A percentile compares a stretch with the other conserved stretches of the same genome.
phyloP scores from a whole-genome alignment of 2,113 vertebrate genomes.

The Rousettus leschenaultii region DNA sequence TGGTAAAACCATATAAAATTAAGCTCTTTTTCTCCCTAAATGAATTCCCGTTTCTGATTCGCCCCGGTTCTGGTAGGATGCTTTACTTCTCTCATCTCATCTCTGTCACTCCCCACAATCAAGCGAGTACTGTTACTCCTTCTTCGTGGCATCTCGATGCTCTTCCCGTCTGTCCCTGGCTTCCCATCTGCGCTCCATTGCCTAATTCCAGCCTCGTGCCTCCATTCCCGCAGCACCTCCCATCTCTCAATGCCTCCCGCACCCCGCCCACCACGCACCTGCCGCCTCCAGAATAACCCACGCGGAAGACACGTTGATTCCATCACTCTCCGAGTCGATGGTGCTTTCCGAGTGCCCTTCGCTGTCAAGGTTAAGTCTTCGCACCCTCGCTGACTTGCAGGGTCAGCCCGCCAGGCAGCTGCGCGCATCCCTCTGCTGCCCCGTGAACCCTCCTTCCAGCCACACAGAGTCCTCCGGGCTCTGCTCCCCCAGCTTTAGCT shows the following conservation, averaged over 20 bases:
- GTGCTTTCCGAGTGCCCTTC: neutral
- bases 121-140: neutral
- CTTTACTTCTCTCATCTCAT: neutral
- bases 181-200: neutral
- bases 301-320: neutral
- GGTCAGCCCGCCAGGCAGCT: neutral
- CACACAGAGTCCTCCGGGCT: no score
- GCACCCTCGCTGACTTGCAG: accelerated
- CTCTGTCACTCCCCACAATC: no score
- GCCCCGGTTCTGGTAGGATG: neutral
- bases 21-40: neutral
- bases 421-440: accelerated
- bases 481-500: neutral
- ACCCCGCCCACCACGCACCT: neutral
- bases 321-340: neutral
- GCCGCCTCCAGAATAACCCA: neutral
- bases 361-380: neutral
- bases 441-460: neutral
- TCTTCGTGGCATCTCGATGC: neutral
- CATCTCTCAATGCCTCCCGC: neutral
- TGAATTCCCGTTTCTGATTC: neutral
- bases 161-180: neutral
- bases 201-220: neutral
- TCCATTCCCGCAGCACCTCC: neutral
- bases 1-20: neutral